Evolutionary conservation across 2,888 invertebrate species (phyloP), one percentile per base, ranked within the genome.

Genomic region (Holacanthella duospinosa): DNA sequence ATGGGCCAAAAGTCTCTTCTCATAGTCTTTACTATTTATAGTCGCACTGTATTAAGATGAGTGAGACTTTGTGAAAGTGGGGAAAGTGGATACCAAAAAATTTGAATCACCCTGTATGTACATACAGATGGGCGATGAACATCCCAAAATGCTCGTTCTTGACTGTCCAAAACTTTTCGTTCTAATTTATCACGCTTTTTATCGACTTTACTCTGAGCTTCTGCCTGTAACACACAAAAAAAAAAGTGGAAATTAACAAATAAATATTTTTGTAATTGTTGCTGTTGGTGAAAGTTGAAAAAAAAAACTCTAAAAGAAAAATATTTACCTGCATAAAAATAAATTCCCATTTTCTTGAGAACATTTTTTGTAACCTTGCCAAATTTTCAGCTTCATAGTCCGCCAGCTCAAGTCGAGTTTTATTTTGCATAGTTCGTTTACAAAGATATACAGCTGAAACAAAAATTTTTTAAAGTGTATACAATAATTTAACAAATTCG

Each of bases 391-490:
- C 96, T 77, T 99, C 99, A 77, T 97, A 99, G 78, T 99, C 99
- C 0, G 97, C 96, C 74, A 99, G 80, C 78, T 97, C 97, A 70
- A 99, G 80, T 19, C 97, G 84, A 0, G 97, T 94, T 77, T 99
- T 99, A 80, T 99, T 99, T 82, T 99, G 97, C 97, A 99, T 99
- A 24, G 97, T 99, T 53, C 99, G 83, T 80, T 99, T 99, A 82
- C 97, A 99, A 61, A 99, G 83, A 79, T 99, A 99, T 21, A 99
- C 97, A 67, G 99, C 97, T 93, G 80, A 62, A 43, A 61, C n/a
- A n/a, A n/a, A n/a, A n/a, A n/a, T n/a, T n/a, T n/a, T n/a, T n/a
- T n/a, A n/a, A n/a, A n/a, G n/a, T n/a, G n/a, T n/a, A n/a, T n/a
- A n/a, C n/a, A n/a, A n/a, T 53, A 36, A 26, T 29, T 24, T n/a